Base-by-base conservation (phyloP, 2,113 vertebrate species). In the Oncorhynchus masou region DNA sequence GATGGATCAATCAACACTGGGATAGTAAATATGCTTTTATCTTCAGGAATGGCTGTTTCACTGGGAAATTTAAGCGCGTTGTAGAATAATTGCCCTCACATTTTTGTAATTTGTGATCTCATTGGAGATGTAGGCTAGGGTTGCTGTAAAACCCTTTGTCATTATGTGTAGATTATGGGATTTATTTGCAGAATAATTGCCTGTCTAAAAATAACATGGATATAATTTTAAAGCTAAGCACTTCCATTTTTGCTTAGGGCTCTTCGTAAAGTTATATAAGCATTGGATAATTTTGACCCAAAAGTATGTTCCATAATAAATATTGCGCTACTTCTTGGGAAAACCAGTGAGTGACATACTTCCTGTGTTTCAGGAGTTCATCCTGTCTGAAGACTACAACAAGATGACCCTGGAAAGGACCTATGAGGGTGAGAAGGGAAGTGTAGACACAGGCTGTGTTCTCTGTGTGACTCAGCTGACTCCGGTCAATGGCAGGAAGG, bases 361-460 rank as follows among this genome's bases (percentile, higher is more conserved):
- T 86, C 73, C 77, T 76, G 68, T 90, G 34, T 83, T 88, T 70
- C 83, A 99, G 98, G 98, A 99, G 86, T 99, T 99, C 89, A 90
- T 96, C 87, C 93, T 99, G 86, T 95, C 97, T 0, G 98, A 99
- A 86, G 98, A 99, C 89, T 99, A 98, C 90, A 99, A 99, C 90
- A 97, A 98, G 92, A 97, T 99, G 94, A 98, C 91, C 49, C 91
- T 95, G 73, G 93, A 95, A 79, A 94, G 95, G 84, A 96, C 88
- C 68, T 98, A 96, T 86, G 95, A 95, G 88, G 97, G 98, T 99
- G 93, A 94, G 96, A 90, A 71, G 67, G 57, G 4, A 13, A 11
- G 71, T 77, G 48, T 65, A 24, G 65, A 49, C 45, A 72, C 49
- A 54, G 51, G 51, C 16, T 54, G 13, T 54, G 16, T 54, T 54